phyloP scores from a whole-genome alignment of 2,888 invertebrate species.

The Cantharis rufa region DNA sequence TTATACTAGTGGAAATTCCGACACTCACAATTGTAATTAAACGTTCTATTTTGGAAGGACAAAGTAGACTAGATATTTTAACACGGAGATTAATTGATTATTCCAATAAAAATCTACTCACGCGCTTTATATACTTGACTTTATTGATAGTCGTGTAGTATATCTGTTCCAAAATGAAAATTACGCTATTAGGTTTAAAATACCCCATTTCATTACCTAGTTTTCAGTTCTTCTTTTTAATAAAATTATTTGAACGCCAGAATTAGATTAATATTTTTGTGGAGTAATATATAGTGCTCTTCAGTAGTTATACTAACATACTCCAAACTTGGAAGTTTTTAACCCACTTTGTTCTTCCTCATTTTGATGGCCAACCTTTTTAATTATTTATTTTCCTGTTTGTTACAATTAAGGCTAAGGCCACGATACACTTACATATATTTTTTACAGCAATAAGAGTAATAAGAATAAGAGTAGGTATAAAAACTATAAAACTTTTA shows the following conservation, averaged over 20 bases:
- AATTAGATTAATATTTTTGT: background rate
- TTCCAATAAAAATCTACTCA: background rate
- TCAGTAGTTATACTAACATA: background rate
- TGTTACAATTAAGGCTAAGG: background rate
- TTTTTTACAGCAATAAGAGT: background rate
- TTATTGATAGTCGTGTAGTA: background rate
- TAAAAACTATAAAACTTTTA: background rate
- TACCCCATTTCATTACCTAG: background rate
- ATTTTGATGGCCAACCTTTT: background rate
- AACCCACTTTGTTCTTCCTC: background rate
- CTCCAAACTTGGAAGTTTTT: background rate
- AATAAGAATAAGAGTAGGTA: no score
- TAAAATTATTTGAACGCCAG: background rate
- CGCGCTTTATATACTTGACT: background rate
- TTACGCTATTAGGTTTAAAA: background rate
- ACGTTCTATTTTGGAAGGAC: background rate
- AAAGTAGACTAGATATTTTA: background rate
- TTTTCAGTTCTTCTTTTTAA: background rate
- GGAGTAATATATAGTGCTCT: background rate
- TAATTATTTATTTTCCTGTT: background rate
- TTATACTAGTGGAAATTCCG: constrained; percentile 28
- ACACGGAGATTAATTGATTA: background rate
- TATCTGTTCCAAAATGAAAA: background rate
- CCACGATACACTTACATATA: background rate
- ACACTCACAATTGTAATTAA: constrained; percentile 26